A percentile compares a stretch with the other conserved stretches of the same genome.
Conservation (phyloP, 2,797 vertebrate species). For the Halcyon smyrnensis region DNA sequence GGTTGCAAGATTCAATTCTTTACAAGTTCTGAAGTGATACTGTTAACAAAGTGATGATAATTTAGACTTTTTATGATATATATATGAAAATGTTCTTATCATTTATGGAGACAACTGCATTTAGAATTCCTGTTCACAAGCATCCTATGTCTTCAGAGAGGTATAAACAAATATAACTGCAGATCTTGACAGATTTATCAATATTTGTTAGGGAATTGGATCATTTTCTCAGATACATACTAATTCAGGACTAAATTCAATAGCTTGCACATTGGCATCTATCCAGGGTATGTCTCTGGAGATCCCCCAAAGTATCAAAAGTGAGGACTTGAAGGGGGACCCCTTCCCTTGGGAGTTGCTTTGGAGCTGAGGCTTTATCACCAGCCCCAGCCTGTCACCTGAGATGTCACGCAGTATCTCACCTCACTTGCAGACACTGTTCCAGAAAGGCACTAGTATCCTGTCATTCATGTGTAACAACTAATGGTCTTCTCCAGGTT, state of each 20-base stretch:
- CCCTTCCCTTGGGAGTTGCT: not conserved
- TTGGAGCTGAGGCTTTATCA: not conserved
- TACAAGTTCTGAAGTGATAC: not conserved
- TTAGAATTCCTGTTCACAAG: not conserved
- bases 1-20: not conserved
- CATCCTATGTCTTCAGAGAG: not conserved
- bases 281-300: not conserved
- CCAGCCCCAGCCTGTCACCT: not conserved
- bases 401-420: not conserved
- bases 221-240: not conserved
- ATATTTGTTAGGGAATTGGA: not conserved
- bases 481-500: too few relatives aligned
- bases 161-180: not conserved
- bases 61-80: not conserved
- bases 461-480: rapidly evolving
- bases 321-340: not conserved
- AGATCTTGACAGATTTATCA: not conserved
- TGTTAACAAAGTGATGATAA: not conserved
- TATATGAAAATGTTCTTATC: not conserved
- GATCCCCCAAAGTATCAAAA: not conserved
- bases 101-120: not conserved
- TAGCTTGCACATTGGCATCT: rapidly evolving
- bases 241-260: not conserved
- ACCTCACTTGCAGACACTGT: not conserved
- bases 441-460: not conserved